Conservation (phyloP, 2,113 vertebrate species). For the Gavia stellata region DNA sequence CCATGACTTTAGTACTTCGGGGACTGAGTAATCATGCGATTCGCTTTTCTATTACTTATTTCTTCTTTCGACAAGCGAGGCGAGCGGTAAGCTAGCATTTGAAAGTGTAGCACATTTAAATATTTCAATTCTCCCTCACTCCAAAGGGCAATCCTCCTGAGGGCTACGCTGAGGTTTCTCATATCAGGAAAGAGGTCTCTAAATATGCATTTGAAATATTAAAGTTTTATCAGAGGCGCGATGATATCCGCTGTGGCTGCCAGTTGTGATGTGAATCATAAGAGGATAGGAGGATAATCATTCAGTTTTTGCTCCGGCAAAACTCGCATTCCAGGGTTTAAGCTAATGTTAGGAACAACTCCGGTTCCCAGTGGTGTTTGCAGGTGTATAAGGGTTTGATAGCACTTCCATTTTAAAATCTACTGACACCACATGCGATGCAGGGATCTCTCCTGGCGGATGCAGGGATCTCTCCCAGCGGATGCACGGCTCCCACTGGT, state of each 20-base stretch:
- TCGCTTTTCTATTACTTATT: not conserved
- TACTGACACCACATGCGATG: fast-evolving
- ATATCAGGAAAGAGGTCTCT: too few species aligned
- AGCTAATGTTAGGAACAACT: fast-evolving
- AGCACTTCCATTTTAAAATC: not conserved
- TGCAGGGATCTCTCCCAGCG: fast-evolving
- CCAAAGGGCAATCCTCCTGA: not conserved
- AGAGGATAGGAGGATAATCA: not conserved
- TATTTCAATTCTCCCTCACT: not conserved
- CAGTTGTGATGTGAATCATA: not conserved
- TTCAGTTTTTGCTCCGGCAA: fast-evolving
- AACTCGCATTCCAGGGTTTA: not conserved
- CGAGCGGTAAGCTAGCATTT: not conserved
- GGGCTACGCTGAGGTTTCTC: not conserved
- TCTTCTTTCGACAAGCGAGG: not conserved
- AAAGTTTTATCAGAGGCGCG: not conserved
- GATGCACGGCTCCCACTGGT: not conserved
- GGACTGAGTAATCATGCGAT: not conserved
- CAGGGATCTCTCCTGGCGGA: fast-evolving
- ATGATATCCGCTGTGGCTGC: not conserved
- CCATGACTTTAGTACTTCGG: not conserved
- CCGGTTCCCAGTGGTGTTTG: not conserved
- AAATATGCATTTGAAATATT: not conserved
- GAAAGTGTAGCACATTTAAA: not conserved
- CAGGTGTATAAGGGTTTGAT: not conserved